These are phyloP conservation scores for Patella caerulea DNA, from an alignment of 2,888 invertebrate species.

Conservation along the genomic window DNA sequence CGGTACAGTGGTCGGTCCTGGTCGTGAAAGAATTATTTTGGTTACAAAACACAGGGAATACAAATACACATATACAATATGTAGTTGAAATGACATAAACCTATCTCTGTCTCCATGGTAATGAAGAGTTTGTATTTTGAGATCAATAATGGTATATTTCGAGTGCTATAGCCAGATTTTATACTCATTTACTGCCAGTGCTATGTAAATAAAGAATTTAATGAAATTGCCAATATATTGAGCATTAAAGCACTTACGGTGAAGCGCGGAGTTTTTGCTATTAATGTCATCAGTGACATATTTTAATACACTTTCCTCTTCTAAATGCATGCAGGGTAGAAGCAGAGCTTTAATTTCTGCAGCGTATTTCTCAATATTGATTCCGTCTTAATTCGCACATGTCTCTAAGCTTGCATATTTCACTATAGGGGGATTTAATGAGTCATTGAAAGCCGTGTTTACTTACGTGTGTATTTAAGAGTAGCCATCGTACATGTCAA, in stretches of 20 bases:
- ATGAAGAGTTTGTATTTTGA: conserved; percentile 37
- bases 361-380: conserved; percentile 40
- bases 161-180: conserved; percentile 28
- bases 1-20: too few relatives aligned
- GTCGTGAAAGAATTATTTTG: conserved; percentile 1
- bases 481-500: conserved; percentile 3
- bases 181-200: conserved; percentile 34
- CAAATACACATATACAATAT: conserved; percentile 6
- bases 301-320: conserved; percentile 18
- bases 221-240: conserved; percentile 43
- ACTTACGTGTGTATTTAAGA: conserved; percentile 26
- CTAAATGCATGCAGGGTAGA: conserved; percentile 13
- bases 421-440: conserved; percentile 23
- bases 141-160: conserved; percentile 44
- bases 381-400: conserved; percentile 45
- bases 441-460: conserved; percentile 32
- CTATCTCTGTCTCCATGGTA: conserved; percentile 31
- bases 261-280: neutral
- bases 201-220: conserved; percentile 42
- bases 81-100: conserved; percentile 12
- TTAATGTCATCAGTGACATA: neutral
- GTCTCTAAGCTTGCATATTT: conserved; percentile 27
- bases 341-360: conserved; percentile 28
- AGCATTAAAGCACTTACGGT: conserved; percentile 28
- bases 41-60: neutral